Conservation (phyloP, 2,113 vertebrate species). For the Daphoenositta chrysoptera region DNA sequence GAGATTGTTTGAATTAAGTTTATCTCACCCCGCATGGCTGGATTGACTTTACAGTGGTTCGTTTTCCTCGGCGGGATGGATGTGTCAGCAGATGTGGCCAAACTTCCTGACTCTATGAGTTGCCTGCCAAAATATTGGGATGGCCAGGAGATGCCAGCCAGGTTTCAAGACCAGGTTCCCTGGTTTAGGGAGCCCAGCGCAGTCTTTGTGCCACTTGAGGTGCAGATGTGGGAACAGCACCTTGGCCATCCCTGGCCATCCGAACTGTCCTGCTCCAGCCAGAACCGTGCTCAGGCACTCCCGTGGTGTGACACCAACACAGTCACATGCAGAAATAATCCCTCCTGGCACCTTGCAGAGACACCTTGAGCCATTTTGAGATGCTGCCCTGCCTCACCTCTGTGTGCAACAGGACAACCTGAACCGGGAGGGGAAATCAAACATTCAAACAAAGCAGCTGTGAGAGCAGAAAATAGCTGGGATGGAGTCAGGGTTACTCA, state of each 20-base stretch:
- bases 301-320: background rate
- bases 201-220: background rate
- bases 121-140: background rate
- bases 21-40: background rate
- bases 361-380: background rate
- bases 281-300: background rate
- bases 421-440: background rate
- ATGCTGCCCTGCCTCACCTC: background rate
- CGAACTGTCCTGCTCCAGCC: background rate
- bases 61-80: background rate
- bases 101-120: background rate
- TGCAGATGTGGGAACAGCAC: background rate
- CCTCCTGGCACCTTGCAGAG: background rate
- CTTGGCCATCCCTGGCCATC: background rate
- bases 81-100: background rate
- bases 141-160: background rate
- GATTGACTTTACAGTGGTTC: slow-evolving; percentile 22
- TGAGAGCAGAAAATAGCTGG: background rate
- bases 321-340: background rate
- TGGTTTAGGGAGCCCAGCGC: accelerated
- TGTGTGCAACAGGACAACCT: background rate
- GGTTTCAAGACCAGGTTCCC: background rate
- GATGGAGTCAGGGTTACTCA: background rate
- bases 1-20: slow-evolving; percentile 33
- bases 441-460: background rate